Conservation (phyloP, 1,140 invertebrate genomes). For the Cheumatopsyche charites region DNA sequence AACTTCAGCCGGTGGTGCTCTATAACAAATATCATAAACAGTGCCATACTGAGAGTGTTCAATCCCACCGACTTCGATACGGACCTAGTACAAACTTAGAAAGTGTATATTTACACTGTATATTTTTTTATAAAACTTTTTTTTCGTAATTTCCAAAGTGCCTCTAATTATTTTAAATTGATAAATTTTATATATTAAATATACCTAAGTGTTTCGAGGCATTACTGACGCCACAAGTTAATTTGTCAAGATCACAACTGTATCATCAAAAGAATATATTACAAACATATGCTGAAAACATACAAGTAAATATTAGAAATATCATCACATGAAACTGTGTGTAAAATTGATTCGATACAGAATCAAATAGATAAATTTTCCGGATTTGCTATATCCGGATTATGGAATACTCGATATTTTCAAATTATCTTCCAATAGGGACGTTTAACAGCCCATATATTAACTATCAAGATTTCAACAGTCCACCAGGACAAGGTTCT, state of each 20-base stretch:
- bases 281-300: neutral
- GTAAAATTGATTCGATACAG: no score
- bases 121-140: slow-evolving; percentile 19
- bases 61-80: slow-evolving; percentile 21
- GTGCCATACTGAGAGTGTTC: slow-evolving; percentile 17
- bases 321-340: no score
- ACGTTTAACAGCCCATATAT: slow-evolving; percentile 33
- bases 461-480: slow-evolving; percentile 18
- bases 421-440: slow-evolving; percentile 37
- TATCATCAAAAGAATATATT: neutral
- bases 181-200: no score
- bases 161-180: neutral
- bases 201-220: neutral
- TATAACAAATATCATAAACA: neutral
- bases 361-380: neutral
- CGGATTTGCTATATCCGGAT: slow-evolving; percentile 29
- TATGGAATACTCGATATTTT: slow-evolving; percentile 46
- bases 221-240: neutral
- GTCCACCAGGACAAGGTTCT: slow-evolving; percentile 19
- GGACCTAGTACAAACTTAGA: slow-evolving; percentile 4
- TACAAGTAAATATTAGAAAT: neutral
- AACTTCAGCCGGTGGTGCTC: slow-evolving; percentile 4
- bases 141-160: neutral
- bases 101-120: slow-evolving; percentile 5
- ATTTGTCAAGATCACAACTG: slow-evolving; percentile 1